Base-by-base conservation (phyloP, 2,797 vertebrate species). In the Gallinago nigripennis region DNA sequence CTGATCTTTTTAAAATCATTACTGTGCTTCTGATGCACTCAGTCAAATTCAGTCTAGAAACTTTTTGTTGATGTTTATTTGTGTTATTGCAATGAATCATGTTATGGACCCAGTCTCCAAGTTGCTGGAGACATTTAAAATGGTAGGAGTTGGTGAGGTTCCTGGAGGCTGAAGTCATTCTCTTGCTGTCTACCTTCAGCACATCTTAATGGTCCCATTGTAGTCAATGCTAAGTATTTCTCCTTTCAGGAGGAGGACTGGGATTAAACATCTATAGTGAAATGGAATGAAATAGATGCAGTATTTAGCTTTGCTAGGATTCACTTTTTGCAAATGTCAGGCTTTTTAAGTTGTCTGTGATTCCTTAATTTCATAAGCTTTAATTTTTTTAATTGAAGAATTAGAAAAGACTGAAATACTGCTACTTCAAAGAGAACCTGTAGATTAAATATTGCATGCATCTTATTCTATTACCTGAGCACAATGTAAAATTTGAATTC, bases 401-500 rank as follows among this genome's bases (percentile, higher is more conserved):
- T 70, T 80, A 30, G 57, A 20, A 54, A 31, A 70, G 50, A 72
- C n/a, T 54, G 21, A 71, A 78, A 43, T 75, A 20, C 1, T 78
- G 12, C 61, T 61, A 8, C 12, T 86, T 78, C 69, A 71, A 82
- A 81, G n/a, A 17, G 23, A 63, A 9, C 12, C 33, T 30, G 14
- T 85, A 39, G 31, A 21, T 80, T 56, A 61, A 89, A 46, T 71
- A 21, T n/a, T 86, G 27, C 4, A 3, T 78, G 39, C 30, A 4
- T 73, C 88, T 73, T 53, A 20, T 65, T 72, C 54, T 79, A 0
- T 85, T 69, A 60, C 19, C 63, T 63, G 51, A 72, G 45, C 65
- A 66, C 83, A 79, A 76, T 79, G 75, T 58, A 88, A 19, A 43
- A 39, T 21, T 28, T 82, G 11, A 86, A 83, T 86, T 88, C 37